Base-by-base conservation (phyloP, 2,888 invertebrate genomes). In the Linnaemya vulpina region DNA sequence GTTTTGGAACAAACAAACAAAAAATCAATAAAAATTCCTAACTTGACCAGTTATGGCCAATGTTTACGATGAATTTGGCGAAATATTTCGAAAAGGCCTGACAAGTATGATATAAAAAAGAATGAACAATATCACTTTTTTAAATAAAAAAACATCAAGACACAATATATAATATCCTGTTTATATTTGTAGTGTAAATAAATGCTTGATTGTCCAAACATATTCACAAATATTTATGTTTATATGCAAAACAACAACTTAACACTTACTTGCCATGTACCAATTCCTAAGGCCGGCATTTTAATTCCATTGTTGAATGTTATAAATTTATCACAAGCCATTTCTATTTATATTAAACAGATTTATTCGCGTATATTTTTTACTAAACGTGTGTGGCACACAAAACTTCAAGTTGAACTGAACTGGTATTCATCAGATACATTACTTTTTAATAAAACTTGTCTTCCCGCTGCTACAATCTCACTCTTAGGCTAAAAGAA, bases 191-290 rank as follows among this genome's bases (percentile, higher is more conserved):
- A 30, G 4, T 43, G 3, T 43, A 43, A 43, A 43, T 15, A 43
- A 43, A 13, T 13, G 11, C 15, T 43, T 11, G 2, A 4, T 38
- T 38, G 8, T 38, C 38, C 8, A 10, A 38, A 43, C n/a, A 46
- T 46, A n/a, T 46, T 3, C n/a, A n/a, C 30, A 30, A 30, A 30
- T 30, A 30, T 30, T 30, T 46, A 46, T n/a, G 46, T 46, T 40
- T 10, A 11, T 40, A 40, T 38, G 38, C 0, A 40, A 40, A 40
- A 40, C 11, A 40, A 11, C 40, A 3, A 13, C 22, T 51, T 13
- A 25, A 93, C n/a, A n/a, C 93, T 93, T 92, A 96, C 96, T 93
- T 95, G 95, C 96, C 96, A 96, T 79, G 96, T 96, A 78, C 96
- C 96, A 89, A 95, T 95, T 70, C 96, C 96, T 67, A 96, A 92